Percentiles rank a stretch among this genome's conserved stretches.
Conservation (phyloP, 2,888 invertebrate genomes). For the Drosophila mimetica region DNA sequence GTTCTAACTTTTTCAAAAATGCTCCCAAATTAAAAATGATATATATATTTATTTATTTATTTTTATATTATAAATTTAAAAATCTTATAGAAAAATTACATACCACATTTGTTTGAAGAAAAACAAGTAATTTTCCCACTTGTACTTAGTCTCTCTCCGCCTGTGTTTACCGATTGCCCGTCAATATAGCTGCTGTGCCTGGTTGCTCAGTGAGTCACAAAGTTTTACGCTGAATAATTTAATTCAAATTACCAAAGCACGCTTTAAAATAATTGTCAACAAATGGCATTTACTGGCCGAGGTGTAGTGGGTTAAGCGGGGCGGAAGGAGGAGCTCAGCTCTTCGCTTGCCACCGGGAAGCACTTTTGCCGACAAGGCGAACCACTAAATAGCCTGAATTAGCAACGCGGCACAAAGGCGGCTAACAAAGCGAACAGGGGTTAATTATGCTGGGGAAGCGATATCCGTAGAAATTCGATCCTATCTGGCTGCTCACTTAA, state of each 20-base stretch:
- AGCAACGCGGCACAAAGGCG: constrained; percentile 37
- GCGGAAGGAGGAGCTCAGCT: not conserved
- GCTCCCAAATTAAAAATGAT: no score
- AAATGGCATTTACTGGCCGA: constrained; percentile 1
- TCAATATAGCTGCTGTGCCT: constrained; percentile 8
- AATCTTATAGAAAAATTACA: no score
- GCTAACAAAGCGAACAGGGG: constrained; percentile 10
- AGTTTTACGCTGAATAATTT: constrained; percentile 15
- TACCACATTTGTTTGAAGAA: no score
- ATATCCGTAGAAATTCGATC: constrained; percentile 8
- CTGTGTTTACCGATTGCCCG: constrained; percentile 4
- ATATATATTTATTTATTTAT: no score
- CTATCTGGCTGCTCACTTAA: constrained; percentile 3
- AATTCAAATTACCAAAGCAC: constrained; percentile 18
- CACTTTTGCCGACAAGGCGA: constrained; percentile 49
- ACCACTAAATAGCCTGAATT: constrained; percentile 36
- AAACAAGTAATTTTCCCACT: no score
- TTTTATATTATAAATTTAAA: no score
- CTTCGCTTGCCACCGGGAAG: constrained; percentile 38
- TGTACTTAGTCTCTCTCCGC: no score
- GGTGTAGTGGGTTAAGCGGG: no score
- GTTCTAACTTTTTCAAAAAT: no score
- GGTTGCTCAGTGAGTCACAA: constrained; percentile 14
- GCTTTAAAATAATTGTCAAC: constrained; percentile 30
- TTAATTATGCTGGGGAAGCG: constrained; percentile 28